Evolutionary conservation across 1,140 invertebrate species (phyloP), one percentile per base, ranked within the genome.

Genomic region (Adelges cooleyi): DNA sequence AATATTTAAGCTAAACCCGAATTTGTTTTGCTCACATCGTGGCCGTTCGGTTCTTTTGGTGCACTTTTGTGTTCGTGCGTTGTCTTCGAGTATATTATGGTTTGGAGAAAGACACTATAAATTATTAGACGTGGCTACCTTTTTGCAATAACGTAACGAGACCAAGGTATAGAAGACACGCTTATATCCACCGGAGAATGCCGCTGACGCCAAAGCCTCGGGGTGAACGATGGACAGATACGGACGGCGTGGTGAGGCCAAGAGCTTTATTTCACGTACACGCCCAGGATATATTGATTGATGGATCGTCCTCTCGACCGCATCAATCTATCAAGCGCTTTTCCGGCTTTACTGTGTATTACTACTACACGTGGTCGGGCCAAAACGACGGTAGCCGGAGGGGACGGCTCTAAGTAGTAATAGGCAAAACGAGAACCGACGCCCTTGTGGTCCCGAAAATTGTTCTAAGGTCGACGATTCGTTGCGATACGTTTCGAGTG

Each of bases 311-410:
- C 17, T 48, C 25, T 62, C 27, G 17, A 22, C 27, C 18, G 17
- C 56, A 22, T 62, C 42, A 62, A 62, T 62, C 56, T 62, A 62
- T 62, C 56, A 62, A 23, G 9, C 56, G 13, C 23, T 23, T 62
- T 62, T 62, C 56, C 56, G 56, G 42, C 18, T 38, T 53, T 36
- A 38, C 22, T n/a, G 15, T 15, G 17, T 15, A 22, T 33, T 22
- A n/a, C n/a, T n/a, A n/a, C n/a, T n/a, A n/a, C n/a, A n/a, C 13
- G 33, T 13, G 52, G 13, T n/a, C 4, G 3, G 29, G 29, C 29
- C 29, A 33, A n/a, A 33, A 33, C 29, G 29, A 11, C 29, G n/a
- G n/a, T n/a, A n/a, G n/a, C 29, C 29, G 11, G 29, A 11, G 11
- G 11, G 5, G 11, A 33, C 5, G 11, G 29, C 29, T 6, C 29